Percentiles rank a stretch among this genome's conserved stretches.
Evolutionary conservation across 2,113 vertebrate genomes (phyloP).

Genomic region (Hemibates koningsi): DNA sequence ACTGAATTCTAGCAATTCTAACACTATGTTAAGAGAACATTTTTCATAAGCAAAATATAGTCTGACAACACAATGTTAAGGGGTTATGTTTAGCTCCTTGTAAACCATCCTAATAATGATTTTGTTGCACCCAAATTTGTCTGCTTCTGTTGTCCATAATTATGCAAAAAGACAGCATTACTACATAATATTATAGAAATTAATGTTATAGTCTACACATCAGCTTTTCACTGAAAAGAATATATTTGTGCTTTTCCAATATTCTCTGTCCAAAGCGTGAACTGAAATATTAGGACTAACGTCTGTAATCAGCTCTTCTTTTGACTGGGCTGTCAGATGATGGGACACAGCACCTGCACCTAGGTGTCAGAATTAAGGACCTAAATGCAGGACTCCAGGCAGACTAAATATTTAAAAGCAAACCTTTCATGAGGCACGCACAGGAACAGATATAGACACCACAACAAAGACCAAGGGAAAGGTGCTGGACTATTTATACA

Average conservation of each 20-base stretch:
- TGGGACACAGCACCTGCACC: neutral
- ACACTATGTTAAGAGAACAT: neutral
- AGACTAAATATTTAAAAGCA: neutral
- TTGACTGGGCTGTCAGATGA: neutral
- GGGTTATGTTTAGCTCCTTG: neutral
- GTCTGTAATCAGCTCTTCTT: neutral
- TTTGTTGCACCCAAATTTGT: neutral
- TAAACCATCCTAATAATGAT: neutral
- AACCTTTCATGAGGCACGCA: neutral
- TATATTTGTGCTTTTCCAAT: neutral
- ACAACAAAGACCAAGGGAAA: neutral
- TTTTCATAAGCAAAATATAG: neutral
- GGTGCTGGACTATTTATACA: neutral
- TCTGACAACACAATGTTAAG: neutral
- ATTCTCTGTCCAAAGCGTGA: neutral
- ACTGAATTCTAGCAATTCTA: neutral
- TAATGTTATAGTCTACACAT: neutral
- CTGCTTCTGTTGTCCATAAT: neutral
- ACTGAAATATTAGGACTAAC: neutral
- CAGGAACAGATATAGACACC: neutral
- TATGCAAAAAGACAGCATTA: neutral
- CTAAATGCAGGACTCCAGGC: neutral
- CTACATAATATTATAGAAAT: neutral
- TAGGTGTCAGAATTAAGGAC: neutral
- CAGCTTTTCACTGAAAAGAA: neutral